phyloP scores from a whole-genome alignment of 2,797 vertebrate species.

The Acrocephalus scirpaceus region DNA sequence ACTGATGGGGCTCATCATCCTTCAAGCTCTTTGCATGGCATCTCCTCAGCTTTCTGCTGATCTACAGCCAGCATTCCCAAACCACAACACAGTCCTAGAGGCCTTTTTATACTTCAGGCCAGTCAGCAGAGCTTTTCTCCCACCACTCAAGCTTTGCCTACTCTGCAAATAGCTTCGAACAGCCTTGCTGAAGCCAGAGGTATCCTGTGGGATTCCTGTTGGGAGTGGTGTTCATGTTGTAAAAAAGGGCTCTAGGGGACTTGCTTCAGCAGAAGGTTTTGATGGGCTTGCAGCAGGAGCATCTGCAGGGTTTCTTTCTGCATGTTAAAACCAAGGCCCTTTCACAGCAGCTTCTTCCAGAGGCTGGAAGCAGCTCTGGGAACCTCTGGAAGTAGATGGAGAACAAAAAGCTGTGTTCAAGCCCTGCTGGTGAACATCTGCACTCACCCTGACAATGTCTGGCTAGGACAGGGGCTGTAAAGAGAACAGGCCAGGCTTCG shows the following conservation, averaged over 20 bases:
- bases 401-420: neutral
- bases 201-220: neutral
- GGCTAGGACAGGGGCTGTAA: neutral
- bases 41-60: neutral
- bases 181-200: neutral
- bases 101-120: neutral
- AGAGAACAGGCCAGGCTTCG: neutral
- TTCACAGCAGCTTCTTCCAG: neutral
- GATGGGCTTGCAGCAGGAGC: neutral
- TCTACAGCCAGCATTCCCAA: neutral
- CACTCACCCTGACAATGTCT: rapidly evolving
- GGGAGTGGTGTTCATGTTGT: neutral
- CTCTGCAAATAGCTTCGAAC: neutral
- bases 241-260: neutral
- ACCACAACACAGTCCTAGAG: neutral
- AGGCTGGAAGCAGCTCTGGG: neutral
- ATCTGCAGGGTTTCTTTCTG: neutral
- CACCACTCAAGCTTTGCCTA: neutral
- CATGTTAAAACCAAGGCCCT: neutral
- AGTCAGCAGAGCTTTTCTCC: neutral
- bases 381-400: neutral
- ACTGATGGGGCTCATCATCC: neutral
- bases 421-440: neutral
- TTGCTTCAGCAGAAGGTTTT: neutral
- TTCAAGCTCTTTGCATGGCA: neutral